These are phyloP conservation scores for Parnassius mnemosyne DNA, from an alignment of 2,888 invertebrate species.

Conservation along the genomic window DNA sequence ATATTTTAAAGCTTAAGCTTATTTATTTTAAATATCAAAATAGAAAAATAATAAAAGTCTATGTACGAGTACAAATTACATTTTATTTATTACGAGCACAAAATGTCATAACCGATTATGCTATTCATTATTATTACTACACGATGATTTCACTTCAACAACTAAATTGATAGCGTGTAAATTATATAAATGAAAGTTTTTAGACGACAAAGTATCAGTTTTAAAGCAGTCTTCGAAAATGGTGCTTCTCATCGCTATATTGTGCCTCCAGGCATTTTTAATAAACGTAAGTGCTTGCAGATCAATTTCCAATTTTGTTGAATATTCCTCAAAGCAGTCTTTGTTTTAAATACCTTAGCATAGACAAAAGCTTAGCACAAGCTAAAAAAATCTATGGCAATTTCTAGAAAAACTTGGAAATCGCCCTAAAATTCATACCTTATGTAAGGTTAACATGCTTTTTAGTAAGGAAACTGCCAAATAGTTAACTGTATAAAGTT, in stretches of 20 bases:
- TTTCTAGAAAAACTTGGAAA: no score
- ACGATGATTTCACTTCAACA: conserved; percentile 14
- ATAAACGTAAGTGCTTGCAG: conserved; percentile 27
- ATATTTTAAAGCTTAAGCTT: no score
- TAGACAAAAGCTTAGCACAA: no score
- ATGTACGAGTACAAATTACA: background rate
- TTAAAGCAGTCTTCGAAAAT: conserved; percentile 18
- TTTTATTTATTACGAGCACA: conserved; percentile 7
- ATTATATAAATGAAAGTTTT: conserved; percentile 24
- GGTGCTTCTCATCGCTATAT: conserved; percentile 19
- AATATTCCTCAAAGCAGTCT: no score
- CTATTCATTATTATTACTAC: conserved; percentile 18
- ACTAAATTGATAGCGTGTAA: conserved; percentile 13
- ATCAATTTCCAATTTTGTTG: background rate
- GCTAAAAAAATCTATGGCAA: no score
- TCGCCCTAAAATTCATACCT: no score
- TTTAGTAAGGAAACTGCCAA: no score
- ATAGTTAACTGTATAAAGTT: no score
- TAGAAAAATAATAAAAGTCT: no score
- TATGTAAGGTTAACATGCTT: no score
- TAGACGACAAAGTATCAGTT: conserved; percentile 14
- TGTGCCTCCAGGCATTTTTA: conserved; percentile 27
- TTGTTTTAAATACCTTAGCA: no score
- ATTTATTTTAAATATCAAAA: no score
- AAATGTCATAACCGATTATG: conserved; percentile 15